phyloP scores from a whole-genome alignment of 1,140 invertebrate genomes.

The Tetragonula clypearis region DNA sequence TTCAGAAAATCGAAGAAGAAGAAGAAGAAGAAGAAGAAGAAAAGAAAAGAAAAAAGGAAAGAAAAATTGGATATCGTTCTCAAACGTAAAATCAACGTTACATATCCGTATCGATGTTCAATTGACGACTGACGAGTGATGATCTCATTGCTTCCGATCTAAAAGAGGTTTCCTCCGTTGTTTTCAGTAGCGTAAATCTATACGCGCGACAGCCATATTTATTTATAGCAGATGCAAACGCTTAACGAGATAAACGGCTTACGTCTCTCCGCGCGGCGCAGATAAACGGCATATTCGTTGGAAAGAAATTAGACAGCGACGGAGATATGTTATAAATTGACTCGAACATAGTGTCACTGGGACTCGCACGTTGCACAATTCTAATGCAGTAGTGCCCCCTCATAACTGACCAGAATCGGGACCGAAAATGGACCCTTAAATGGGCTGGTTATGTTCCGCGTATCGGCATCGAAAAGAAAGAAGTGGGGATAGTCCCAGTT shows the following conservation, averaged over 20 bases:
- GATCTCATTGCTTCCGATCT: too few relatives aligned
- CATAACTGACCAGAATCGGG: too few relatives aligned
- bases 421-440: too few relatives aligned
- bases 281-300: constrained; percentile 11
- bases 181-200: too few relatives aligned
- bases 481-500: too few relatives aligned
- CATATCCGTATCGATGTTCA: not conserved
- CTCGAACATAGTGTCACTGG: not conserved
- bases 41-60: not conserved
- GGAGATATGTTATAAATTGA: constrained; percentile 9
- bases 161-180: too few relatives aligned
- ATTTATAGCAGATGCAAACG: constrained; percentile 12
- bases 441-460: too few relatives aligned
- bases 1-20: not conserved
- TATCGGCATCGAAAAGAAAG: too few relatives aligned
- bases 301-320: not conserved
- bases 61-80: not conserved
- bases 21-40: too few relatives aligned
- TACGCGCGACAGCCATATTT: not conserved
- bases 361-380: too few relatives aligned
- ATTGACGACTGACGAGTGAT: too few relatives aligned
- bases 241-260: not conserved
- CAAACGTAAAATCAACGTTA: not conserved
- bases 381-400: too few relatives aligned
- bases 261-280: not conserved